Conservation (phyloP, 2,888 invertebrate species). For the Onthophagus sagittarius region DNA sequence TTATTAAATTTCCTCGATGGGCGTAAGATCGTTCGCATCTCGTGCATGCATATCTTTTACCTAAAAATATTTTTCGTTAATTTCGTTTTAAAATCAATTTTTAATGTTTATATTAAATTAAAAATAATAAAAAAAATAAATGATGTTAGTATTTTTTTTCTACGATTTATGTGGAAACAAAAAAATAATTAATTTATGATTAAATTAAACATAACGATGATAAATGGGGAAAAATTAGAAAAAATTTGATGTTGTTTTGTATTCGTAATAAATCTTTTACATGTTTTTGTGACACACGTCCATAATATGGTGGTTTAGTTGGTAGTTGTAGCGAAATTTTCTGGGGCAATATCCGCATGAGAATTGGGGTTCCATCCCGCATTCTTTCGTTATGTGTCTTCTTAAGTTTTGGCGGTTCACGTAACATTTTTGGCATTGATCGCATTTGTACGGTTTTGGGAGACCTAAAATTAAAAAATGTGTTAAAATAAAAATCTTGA, state of each 20-base stretch:
- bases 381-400: conserved; percentile 15
- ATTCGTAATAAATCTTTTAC: too few relatives aligned
- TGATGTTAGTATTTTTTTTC: too few relatives aligned
- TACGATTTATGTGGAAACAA: too few relatives aligned
- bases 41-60: conserved; percentile 18
- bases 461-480: not conserved
- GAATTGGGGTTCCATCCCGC: conserved; percentile 18
- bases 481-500: too few relatives aligned
- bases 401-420: not conserved
- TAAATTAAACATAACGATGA: too few relatives aligned
- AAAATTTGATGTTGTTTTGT: too few relatives aligned
- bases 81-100: not conserved
- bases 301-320: not conserved
- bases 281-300: not conserved
- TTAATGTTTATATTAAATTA: too few relatives aligned
- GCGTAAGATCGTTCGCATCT: conserved; percentile 53
- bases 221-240: too few relatives aligned
- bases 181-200: too few relatives aligned
- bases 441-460: not conserved
- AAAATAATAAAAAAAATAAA: not conserved
- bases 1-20: conserved; percentile 53
- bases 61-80: conserved; percentile 19
- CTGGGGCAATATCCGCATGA: not conserved
- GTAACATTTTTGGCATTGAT: not conserved
- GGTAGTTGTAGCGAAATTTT: not conserved